Percentiles rank a stretch among this genome's conserved stretches.
These are phyloP conservation scores for Trichechus manatus DNA, from an alignment of 2,113 vertebrate genomes.

Conservation along the genomic window DNA sequence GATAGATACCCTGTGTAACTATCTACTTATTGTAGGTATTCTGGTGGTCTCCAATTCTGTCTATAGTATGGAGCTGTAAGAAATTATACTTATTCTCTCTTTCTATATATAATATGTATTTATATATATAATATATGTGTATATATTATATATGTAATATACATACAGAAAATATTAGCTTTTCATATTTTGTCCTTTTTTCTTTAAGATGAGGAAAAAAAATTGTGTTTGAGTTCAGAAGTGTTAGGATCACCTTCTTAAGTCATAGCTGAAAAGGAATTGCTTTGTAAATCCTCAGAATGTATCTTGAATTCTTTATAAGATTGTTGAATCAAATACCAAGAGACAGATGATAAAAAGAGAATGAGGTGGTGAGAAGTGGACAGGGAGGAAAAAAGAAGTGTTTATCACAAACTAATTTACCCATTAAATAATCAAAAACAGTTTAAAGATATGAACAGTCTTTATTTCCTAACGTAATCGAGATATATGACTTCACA, in stretches of 20 bases:
- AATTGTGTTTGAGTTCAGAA: no score
- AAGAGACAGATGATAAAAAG: not conserved
- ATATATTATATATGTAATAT: not conserved
- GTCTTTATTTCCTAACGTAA: not conserved
- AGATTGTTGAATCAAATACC: not conserved
- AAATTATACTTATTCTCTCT: not conserved
- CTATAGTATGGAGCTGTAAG: not conserved
- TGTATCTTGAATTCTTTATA: not conserved
- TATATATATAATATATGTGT: no score
- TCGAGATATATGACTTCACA: not conserved
- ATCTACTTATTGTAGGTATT: not conserved
- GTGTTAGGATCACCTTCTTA: not conserved
- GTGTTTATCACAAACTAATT: not conserved
- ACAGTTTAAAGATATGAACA: not conserved
- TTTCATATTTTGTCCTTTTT: not conserved
- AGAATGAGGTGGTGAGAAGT: not conserved
- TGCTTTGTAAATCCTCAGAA: not conserved
- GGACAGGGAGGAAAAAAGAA: not conserved
- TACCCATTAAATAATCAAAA: not conserved
- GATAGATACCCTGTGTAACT: not conserved
- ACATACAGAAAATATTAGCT: not conserved
- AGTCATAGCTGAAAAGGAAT: not conserved
- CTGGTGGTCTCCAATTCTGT: not conserved
- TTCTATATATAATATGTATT: not conserved
- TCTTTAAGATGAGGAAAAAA: no score